These are phyloP conservation scores for Pogonomyrmex californicus DNA, from an alignment of 1,140 invertebrate genomes.

Conservation along the genomic window DNA sequence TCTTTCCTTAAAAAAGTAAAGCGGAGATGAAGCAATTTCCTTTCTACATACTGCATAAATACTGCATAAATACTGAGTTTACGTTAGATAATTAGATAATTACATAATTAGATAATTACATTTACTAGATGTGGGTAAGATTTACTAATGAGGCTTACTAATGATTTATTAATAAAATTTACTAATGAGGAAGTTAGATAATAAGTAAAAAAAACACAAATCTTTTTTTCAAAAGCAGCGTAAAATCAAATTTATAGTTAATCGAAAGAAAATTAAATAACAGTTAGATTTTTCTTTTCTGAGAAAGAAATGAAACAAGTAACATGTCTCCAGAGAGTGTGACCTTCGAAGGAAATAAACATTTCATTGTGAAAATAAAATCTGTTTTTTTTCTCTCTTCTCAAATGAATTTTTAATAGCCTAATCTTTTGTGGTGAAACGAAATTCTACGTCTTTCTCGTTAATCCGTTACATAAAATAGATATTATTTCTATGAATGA, in stretches of 20 bases:
- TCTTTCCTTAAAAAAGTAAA: background rate
- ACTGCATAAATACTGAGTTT: background rate
- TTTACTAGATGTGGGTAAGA: too few relatives aligned
- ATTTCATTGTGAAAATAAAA: background rate
- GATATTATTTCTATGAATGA: background rate
- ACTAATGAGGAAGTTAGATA: background rate
- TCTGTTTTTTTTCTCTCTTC: background rate
- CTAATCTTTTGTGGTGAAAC: background rate
- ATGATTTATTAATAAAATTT: too few relatives aligned
- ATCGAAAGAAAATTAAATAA: background rate
- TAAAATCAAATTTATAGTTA: background rate
- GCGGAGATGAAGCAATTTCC: background rate
- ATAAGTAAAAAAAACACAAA: background rate
- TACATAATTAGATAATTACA: background rate
- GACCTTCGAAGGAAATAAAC: conserved; percentile 7
- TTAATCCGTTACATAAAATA: background rate
- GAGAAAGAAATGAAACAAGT: background rate
- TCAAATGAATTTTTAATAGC: background rate
- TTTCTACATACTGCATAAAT: background rate
- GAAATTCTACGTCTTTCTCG: background rate
- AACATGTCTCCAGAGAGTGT: background rate
- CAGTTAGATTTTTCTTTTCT: background rate
- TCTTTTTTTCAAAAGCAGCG: background rate
- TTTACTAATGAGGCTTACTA: too few relatives aligned
- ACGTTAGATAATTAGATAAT: background rate